Base-by-base conservation (phyloP, 2,113 vertebrate genomes). In the Bubo scandiacus region DNA sequence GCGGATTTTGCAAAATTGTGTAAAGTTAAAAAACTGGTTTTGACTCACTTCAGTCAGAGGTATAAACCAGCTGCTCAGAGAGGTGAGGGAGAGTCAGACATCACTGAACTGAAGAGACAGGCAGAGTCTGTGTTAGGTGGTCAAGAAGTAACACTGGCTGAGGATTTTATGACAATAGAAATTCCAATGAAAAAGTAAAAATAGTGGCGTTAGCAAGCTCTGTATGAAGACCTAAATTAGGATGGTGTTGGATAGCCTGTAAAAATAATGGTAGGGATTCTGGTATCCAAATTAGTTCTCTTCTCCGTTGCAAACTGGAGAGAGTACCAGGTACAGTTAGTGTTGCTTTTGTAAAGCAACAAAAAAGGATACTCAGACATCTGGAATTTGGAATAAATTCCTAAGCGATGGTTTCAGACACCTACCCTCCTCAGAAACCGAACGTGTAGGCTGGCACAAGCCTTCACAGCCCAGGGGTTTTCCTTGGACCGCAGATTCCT, bases 41-140 rank as follows among this genome's bases (percentile, higher is more conserved):
- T 99, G 66, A 98, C 98, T 49, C 99, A 99, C 92, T 99, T 99
- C 96, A 99, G 99, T 92, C 99, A 99, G 96, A 93, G 99, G 18
- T 99, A 99, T 91, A 99, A 98, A 62, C 99, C 99, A 1, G 51
- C 93, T 2, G 70, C 94, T 19, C 90, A 95, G 90, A 66, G 81
- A 17, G 97, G 70, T 12, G 98, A 98, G 10, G 98, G 98, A 6
- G 98, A 98, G 4, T 14, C 4, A 0, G 97, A 98, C 5, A 58
- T 98, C 26, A 45, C 74, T 0, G 95, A 98, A 74, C 98, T 99
- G 19, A 97, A 95, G 96, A 98, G 96, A 43, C 98, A 99, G 95
- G 99, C 99, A 0, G 98, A 99, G 78, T 58, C 96, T 0, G 97
- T 74, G 15, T 81, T 99, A 7, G 96, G 30, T 3, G 98, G 98